phyloP scores from a whole-genome alignment of 2,888 invertebrate genomes.

The Meiosimyza decipiens region DNA sequence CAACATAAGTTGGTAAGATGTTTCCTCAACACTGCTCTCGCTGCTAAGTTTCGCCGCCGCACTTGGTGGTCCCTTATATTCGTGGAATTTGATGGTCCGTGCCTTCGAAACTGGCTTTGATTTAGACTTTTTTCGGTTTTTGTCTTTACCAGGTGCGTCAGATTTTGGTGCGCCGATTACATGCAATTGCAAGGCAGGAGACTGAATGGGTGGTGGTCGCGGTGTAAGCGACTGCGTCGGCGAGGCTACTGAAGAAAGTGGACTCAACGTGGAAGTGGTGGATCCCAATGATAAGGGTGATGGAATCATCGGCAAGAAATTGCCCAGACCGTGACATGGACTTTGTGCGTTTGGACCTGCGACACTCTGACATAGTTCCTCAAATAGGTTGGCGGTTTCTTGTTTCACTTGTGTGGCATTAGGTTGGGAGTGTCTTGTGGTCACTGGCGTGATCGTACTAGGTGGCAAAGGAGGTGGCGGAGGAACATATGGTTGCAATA shows the following conservation, averaged over 20 bases:
- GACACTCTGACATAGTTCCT: constrained; percentile 73
- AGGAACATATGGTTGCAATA: constrained; percentile 45
- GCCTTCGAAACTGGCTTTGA: constrained; percentile 84
- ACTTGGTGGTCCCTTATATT: constrained; percentile 93
- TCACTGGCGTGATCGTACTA: constrained; percentile 26
- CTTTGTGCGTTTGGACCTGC: constrained; percentile 61
- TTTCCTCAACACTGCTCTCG: constrained; percentile 72
- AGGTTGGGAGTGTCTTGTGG: constrained; percentile 17
- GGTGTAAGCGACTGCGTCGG: constrained; percentile 70
- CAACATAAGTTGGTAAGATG: constrained; percentile 89
- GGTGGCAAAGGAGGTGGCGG: constrained; percentile 52
- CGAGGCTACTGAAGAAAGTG: constrained; percentile 75
- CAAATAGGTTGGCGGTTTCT: constrained; percentile 68
- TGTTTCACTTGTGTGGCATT: constrained; percentile 59
- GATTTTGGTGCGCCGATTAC: constrained; percentile 67
- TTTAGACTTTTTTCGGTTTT: constrained; percentile 84
- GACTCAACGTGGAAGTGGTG: constrained; percentile 76
- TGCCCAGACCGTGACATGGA: constrained; percentile 32
- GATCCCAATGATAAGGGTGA: constrained; percentile 69
- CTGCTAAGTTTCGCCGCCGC: constrained; percentile 70
- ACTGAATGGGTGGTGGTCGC: constrained; percentile 69
- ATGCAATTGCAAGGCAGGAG: constrained; percentile 64
- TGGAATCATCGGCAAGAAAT: constrained; percentile 69
- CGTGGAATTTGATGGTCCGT: constrained; percentile 95
- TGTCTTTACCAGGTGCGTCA: constrained; percentile 79